Base-by-base conservation (phyloP, 1,140 invertebrate genomes). In the Ceratitis capitata region DNA sequence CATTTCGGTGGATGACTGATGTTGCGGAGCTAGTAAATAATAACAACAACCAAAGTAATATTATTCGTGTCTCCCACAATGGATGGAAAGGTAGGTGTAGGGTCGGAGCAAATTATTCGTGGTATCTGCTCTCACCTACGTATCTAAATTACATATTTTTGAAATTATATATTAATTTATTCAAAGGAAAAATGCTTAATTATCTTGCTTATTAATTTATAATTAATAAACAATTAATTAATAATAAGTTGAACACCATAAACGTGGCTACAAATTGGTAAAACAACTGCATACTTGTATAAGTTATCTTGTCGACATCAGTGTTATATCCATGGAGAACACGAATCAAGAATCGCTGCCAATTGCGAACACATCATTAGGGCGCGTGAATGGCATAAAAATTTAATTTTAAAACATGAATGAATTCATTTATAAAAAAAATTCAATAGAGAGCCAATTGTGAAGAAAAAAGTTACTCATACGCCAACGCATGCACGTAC, bases 321-420 rank as follows among this genome's bases (percentile, higher is more conserved):
- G 9, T 4, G n/a, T 64, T 29, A 64, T 29, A 23, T 12, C 29
- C 23, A 26, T 26, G 29, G 12, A 32, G 29, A 64, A 64, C 58
- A 64, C 4, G 58, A 6, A n/a, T n/a, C n/a, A n/a, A n/a, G n/a
- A 29, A 12, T 64, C 12, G 32, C 14, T 69, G 32, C 64, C 64
- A 78, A 23, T 26, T 78, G 42, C 45, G 19, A 78, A 42, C 69
- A 19, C 12, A 78, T 78, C 69, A 78, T 78, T 78, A 78, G 42
- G 19, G 69, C 16, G n/a, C 69, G 69, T 78, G 69, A 16, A 47
- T 23, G n/a, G 69, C 69, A 78, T 78, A 69, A 35, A 19, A n/a
- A 78, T 39, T 69, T 29, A 23, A 16, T 69, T 23, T 10, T 19
- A 45, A 47, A 47, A 2, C 39, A 78, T 78, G 35, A 78, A 78